These are phyloP conservation scores for Lysandra coridon DNA, from an alignment of 2,888 invertebrate species.

Conservation along the genomic window DNA sequence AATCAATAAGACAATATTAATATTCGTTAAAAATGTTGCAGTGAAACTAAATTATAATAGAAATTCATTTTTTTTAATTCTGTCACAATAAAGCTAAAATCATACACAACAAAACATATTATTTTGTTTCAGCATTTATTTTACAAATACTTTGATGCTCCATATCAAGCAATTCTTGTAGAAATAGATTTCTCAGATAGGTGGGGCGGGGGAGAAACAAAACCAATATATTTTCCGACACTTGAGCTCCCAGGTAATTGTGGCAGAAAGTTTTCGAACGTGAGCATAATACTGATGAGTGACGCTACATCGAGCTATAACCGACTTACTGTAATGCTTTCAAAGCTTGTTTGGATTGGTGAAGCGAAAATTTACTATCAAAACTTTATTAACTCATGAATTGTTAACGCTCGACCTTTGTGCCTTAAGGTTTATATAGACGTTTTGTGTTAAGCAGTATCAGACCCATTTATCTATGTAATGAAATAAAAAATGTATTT, in stretches of 20 bases:
- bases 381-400: slow-evolving; percentile 25
- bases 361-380: slow-evolving; percentile 21
- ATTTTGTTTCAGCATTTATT: background rate
- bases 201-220: slow-evolving; percentile 64
- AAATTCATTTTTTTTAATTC: too few relatives aligned
- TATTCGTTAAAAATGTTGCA: too few relatives aligned
- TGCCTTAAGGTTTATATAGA: background rate
- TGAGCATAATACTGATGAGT: slow-evolving; percentile 74
- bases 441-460: background rate
- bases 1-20: too few relatives aligned
- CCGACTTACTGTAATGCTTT: slow-evolving; percentile 36
- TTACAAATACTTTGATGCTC: background rate
- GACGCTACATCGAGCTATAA: slow-evolving; percentile 41
- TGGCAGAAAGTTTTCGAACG: slow-evolving; percentile 78
- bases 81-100: too few relatives aligned
- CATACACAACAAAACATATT: background rate
- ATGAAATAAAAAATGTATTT: too few relatives aligned
- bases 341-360: slow-evolving; percentile 31
- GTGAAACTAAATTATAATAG: too few relatives aligned
- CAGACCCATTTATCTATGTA: background rate
- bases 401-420: slow-evolving; percentile 22
- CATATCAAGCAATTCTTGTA: slow-evolving; percentile 34
- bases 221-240: slow-evolving; percentile 79
- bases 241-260: slow-evolving; percentile 80
- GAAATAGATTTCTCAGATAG: slow-evolving; percentile 62